Conservation (phyloP, 2,113 vertebrate species). For the Orientallactaga bullata region DNA sequence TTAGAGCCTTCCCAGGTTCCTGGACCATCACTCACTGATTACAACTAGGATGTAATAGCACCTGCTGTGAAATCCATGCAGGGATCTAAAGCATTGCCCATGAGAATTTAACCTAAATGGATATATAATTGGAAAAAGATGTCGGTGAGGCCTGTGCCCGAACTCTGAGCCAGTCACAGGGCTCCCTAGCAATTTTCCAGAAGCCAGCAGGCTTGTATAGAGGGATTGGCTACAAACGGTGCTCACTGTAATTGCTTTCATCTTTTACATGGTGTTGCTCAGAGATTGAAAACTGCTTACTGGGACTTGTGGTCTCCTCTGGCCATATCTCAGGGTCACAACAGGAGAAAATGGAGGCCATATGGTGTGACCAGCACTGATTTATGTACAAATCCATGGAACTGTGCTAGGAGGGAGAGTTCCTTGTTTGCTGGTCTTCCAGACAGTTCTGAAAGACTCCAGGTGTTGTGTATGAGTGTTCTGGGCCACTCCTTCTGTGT, state of each 20-base stretch:
- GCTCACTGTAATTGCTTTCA: slow-evolving; percentile 71
- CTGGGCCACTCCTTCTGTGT: slow-evolving; percentile 63
- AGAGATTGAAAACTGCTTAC: slow-evolving; percentile 59
- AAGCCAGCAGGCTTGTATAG: slow-evolving; percentile 56
- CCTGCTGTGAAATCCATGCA: background rate
- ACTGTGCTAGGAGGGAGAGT: background rate
- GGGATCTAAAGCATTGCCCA: background rate
- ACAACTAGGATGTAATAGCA: slow-evolving; percentile 29
- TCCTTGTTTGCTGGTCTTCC: slow-evolving; percentile 31
- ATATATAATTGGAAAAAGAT: slow-evolving; percentile 58
- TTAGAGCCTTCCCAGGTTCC: slow-evolving; percentile 68
- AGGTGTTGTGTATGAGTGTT: slow-evolving; percentile 71
- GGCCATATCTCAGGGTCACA: slow-evolving; percentile 73
- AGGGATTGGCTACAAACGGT: slow-evolving; percentile 56
- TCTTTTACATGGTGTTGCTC: slow-evolving; percentile 55
- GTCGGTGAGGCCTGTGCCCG: background rate
- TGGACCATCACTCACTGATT: slow-evolving; percentile 40
- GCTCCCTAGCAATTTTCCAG: slow-evolving; percentile 69
- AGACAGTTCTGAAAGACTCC: background rate
- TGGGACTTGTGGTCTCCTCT: slow-evolving; percentile 64
- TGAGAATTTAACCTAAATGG: slow-evolving; percentile 57
- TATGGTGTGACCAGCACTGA: slow-evolving; percentile 15
- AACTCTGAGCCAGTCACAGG: slow-evolving; percentile 14
- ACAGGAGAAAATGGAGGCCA: slow-evolving; percentile 69
- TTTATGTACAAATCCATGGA: slow-evolving; percentile 3